Percentiles rank a stretch among this genome's conserved stretches.
Conservation (phyloP, 30 jellyfish, hydroid and myxozoan species). For the Hydractinia echinata region DNA sequence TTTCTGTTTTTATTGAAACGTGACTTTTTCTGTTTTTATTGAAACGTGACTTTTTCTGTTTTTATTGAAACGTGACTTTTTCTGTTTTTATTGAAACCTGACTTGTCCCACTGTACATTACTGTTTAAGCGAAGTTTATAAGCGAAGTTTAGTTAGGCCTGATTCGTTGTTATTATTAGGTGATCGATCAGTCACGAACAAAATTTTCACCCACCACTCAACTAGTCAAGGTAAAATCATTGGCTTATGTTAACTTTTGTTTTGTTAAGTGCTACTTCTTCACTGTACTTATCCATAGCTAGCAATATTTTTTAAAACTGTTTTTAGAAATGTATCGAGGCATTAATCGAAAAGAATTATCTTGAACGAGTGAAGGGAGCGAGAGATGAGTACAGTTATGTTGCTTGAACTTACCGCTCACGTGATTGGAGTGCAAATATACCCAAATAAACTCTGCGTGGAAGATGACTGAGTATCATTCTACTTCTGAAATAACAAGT, state of each 20-base stretch:
- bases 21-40: too few relatives aligned
- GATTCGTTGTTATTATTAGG: conserved; percentile 29
- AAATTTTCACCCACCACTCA: conserved; percentile 74
- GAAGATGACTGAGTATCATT: too few relatives aligned
- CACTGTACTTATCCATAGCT: neutral
- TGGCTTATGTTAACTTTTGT: neutral
- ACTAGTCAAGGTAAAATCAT: conserved; percentile 70
- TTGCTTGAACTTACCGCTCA: conserved; percentile 44
- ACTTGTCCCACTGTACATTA: too few relatives aligned
- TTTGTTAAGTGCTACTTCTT: neutral
- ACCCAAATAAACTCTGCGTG: too few relatives aligned
- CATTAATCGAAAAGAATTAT: conserved; percentile 92
- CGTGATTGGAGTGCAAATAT: neutral
- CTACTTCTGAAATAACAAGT: too few relatives aligned
- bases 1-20: too few relatives aligned
- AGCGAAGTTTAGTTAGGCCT: too few relatives aligned
- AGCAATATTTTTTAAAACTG: neutral
- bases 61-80: too few relatives aligned
- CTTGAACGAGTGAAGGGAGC: conserved; percentile 83
- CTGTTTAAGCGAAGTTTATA: too few relatives aligned
- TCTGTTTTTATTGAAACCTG: too few relatives aligned
- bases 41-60: too few relatives aligned
- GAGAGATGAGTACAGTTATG: conserved; percentile 85
- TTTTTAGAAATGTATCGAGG: conserved; percentile 88
- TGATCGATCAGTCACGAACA: conserved; percentile 84